Evolutionary conservation across 2,797 vertebrate genomes (phyloP).

Genomic region (Triplophysa yarkandensis): DNA sequence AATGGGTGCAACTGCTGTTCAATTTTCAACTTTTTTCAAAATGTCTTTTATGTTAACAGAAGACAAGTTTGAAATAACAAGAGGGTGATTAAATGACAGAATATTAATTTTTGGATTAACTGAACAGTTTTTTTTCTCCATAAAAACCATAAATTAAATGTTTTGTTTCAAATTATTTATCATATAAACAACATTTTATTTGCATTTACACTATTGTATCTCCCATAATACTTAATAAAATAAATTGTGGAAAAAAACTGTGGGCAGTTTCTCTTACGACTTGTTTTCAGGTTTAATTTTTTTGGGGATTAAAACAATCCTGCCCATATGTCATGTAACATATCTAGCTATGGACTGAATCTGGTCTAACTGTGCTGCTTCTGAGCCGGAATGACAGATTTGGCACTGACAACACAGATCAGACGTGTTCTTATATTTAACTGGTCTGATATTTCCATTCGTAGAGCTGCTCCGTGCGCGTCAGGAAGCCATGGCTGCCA

Average conservation of each 20-base stretch:
- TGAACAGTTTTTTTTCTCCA: no score
- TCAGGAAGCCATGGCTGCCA: slow-evolving; percentile 84
- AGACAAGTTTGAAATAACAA: no score
- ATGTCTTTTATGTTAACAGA: no score
- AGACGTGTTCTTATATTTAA: slow-evolving; percentile 5
- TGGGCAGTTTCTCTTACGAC: no score
- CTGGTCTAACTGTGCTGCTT: slow-evolving; percentile 5
- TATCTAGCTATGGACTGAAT: slow-evolving; percentile 14
- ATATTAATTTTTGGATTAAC: no score
- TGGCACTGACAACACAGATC: slow-evolving; percentile 6
- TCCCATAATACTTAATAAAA: background rate
- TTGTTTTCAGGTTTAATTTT: background rate
- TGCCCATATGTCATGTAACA: background rate
- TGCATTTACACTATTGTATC: background rate
- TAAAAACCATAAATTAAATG: background rate
- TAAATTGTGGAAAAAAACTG: no score
- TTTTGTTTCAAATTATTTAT: background rate
- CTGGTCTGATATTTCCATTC: slow-evolving; percentile 19
- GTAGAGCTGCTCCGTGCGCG: slow-evolving; percentile 87
- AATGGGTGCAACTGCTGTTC: no score
- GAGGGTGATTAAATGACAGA: no score
- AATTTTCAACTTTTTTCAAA: no score
- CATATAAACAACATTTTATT: background rate
- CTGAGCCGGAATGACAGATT: slow-evolving; percentile 11
- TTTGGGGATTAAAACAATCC: background rate